phyloP scores from a whole-genome alignment of 2,797 vertebrate species.

The Pelodytes ibericus region DNA sequence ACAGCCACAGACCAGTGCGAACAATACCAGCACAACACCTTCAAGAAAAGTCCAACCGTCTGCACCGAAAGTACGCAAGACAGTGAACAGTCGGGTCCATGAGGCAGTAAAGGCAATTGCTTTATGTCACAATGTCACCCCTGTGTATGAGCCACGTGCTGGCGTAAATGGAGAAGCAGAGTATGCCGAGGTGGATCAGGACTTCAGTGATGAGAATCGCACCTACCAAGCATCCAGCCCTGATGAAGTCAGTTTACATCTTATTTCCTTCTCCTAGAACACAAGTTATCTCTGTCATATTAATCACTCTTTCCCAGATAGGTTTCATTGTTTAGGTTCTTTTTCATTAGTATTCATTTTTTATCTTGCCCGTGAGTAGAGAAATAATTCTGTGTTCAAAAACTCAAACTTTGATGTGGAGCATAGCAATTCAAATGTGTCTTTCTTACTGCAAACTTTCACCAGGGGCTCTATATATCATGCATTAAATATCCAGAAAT shows the following conservation, averaged over 20 bases:
- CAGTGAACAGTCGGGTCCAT: constrained; percentile 89
- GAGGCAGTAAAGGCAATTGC: constrained; percentile 96
- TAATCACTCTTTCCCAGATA: neutral
- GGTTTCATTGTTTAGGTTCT: neutral
- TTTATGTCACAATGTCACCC: constrained; percentile 95
- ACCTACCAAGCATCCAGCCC: constrained; percentile 97
- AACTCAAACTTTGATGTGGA: neutral
- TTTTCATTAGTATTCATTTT: neutral
- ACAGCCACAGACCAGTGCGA: constrained; percentile 64
- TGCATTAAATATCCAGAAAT: no score
- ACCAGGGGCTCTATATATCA: no score
- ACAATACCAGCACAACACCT: constrained; percentile 68
- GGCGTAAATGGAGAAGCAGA: constrained; percentile 78
- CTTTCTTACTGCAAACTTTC: neutral
- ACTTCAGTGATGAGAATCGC: constrained; percentile 91
- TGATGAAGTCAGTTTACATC: constrained; percentile 82
- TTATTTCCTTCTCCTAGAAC: neutral
- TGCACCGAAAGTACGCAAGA: constrained; percentile 88
- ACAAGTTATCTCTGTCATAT: neutral
- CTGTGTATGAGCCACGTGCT: constrained; percentile 84
- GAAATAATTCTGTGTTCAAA: neutral
- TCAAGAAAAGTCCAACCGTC: constrained; percentile 74
- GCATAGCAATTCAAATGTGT: neutral
- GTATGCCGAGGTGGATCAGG: constrained; percentile 89
- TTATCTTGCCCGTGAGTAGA: neutral